These are phyloP conservation scores for Platerodrilus igneus DNA, from an alignment of 2,888 invertebrate species.

Conservation along the genomic window DNA sequence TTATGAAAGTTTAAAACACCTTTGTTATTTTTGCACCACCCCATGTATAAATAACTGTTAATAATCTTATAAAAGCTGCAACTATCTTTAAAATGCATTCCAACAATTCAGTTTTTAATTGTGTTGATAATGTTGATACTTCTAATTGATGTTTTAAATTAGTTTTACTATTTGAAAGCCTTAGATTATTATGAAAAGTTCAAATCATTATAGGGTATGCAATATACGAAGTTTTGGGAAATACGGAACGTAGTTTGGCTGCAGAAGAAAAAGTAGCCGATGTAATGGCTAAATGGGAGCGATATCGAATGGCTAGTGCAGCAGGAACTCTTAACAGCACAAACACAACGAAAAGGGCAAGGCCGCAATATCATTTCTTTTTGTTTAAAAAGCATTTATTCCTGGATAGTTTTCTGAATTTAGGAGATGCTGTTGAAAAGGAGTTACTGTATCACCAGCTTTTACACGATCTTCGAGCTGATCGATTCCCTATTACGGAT, in stretches of 20 bases:
- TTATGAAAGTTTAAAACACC: too few species aligned
- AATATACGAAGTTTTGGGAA: slow-evolving; percentile 86
- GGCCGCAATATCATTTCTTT: slow-evolving; percentile 62
- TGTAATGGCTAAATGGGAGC: slow-evolving; percentile 94
- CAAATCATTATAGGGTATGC: slow-evolving; percentile 71
- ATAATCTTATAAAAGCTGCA: too few species aligned
- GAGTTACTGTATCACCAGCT: slow-evolving; percentile 92
- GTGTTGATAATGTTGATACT: too few species aligned
- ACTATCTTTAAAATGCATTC: too few species aligned
- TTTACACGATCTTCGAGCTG: slow-evolving; percentile 82
- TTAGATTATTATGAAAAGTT: too few species aligned
- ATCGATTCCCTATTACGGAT: slow-evolving; percentile 87
- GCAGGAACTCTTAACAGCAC: slow-evolving; percentile 45
- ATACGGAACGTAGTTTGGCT: slow-evolving; percentile 77
- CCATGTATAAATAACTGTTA: too few species aligned
- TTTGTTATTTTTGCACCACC: too few species aligned
- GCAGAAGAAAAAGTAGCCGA: slow-evolving; percentile 88
- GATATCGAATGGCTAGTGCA: slow-evolving; percentile 70
- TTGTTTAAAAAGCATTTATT: slow-evolving; percentile 80
- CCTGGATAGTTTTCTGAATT: slow-evolving; percentile 72
- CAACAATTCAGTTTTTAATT: too few species aligned
- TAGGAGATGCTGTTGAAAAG: slow-evolving; percentile 84
- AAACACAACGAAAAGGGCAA: slow-evolving; percentile 41
- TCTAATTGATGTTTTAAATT: slow-evolving; percentile 2
- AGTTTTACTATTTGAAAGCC: too few species aligned